Percentiles rank a stretch among this genome's conserved stretches.
Conservation (phyloP, 2,113 vertebrate genomes). For the Sylvietta virens region DNA sequence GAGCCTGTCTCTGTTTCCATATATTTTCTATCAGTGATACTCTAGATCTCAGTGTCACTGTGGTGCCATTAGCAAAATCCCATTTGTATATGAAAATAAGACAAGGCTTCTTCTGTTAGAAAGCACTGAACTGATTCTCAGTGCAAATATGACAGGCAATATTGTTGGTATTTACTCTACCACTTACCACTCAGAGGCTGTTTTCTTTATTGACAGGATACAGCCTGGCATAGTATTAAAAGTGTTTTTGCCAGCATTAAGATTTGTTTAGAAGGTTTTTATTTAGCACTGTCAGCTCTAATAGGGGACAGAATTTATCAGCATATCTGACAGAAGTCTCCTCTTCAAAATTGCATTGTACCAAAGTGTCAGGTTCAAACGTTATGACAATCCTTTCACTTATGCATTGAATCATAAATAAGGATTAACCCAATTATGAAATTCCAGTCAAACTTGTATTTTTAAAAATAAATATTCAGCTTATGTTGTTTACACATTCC, state of each 20-base stretch:
- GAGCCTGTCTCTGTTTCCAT: background rate
- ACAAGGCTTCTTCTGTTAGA: background rate
- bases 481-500: background rate
- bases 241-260: slow-evolving; percentile 18
- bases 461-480: background rate
- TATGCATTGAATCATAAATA: slow-evolving; percentile 9
- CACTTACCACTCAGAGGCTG: background rate
- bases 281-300: slow-evolving; percentile 54
- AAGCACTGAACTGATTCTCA: background rate
- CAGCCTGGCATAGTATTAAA: background rate
- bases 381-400: background rate
- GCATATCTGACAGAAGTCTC: slow-evolving; percentile 26
- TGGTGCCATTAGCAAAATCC: background rate
- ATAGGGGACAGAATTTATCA: slow-evolving; percentile 24
- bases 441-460: background rate
- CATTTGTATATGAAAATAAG: background rate
- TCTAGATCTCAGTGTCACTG: background rate
- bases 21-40: background rate
- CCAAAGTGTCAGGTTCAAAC: slow-evolving; percentile 25
- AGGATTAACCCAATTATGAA: background rate
- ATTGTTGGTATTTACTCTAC: background rate
- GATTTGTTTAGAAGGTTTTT: slow-evolving; percentile 47
- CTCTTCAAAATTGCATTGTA: slow-evolving; percentile 35
- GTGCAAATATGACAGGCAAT: background rate
- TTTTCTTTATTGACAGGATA: slow-evolving; percentile 1